These are phyloP conservation scores for Gobio gobio DNA, from an alignment of 2,113 vertebrate genomes.

Conservation along the genomic window DNA sequence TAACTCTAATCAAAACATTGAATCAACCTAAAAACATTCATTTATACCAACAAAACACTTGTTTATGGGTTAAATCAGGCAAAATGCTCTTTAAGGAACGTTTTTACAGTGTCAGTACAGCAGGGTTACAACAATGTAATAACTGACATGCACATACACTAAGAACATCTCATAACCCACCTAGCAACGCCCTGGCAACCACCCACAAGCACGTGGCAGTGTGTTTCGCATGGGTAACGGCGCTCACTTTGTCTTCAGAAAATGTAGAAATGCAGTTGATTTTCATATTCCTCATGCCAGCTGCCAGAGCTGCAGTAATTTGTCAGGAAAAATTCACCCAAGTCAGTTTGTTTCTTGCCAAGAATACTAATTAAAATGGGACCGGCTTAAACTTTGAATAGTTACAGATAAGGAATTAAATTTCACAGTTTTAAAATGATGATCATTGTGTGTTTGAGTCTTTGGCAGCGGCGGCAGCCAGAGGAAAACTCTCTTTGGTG, in stretches of 20 bases:
- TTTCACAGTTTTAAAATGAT: constrained; percentile 60
- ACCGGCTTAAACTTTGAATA: constrained; percentile 61
- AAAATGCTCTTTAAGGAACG: no score
- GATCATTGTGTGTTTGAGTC: constrained; percentile 53
- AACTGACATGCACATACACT: neutral
- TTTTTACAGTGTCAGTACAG: no score
- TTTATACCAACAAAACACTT: no score
- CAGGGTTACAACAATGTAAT: neutral
- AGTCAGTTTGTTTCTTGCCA: constrained; percentile 56
- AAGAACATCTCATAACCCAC: neutral
- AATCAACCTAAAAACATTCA: no score
- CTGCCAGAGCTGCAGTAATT: constrained; percentile 54
- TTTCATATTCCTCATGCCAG: constrained; percentile 52
- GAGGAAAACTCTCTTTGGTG: constrained; percentile 22
- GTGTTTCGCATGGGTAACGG: neutral
- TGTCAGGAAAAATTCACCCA: constrained; percentile 54
- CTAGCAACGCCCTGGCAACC: constrained; percentile 11
- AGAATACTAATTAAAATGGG: constrained; percentile 62
- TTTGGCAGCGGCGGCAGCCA: constrained; percentile 34
- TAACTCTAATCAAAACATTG: no score
- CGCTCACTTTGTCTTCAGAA: constrained; percentile 7
- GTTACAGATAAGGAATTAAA: constrained; percentile 64
- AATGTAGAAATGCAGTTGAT: constrained; percentile 50
- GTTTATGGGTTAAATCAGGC: no score
- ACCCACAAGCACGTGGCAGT: neutral